Conservation (phyloP, 2,888 invertebrate genomes). For the Busseola fusca region DNA sequence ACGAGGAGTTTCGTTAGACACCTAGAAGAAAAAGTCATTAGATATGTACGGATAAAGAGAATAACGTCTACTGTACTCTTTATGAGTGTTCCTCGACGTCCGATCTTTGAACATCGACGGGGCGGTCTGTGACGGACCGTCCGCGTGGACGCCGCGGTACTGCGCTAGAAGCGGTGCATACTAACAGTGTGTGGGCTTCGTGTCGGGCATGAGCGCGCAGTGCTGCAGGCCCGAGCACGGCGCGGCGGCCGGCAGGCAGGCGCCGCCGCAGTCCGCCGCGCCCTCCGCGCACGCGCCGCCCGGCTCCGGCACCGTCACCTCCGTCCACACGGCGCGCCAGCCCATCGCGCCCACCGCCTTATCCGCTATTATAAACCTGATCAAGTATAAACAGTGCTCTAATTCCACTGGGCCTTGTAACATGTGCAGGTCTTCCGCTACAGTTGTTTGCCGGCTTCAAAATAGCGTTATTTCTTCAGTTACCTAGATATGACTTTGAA, state of each 20-base stretch:
- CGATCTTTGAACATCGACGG: conserved; percentile 16
- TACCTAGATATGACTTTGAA: neutral
- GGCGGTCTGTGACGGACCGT: neutral
- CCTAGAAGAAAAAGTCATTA: conserved; percentile 58
- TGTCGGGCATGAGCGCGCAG: conserved; percentile 93
- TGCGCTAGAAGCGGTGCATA: conserved; percentile 74
- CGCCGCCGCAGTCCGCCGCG: conserved; percentile 72
- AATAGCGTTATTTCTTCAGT: neutral
- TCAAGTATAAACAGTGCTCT: conserved; percentile 42
- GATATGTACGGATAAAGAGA: conserved; percentile 62
- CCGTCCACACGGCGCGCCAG: conserved; percentile 98
- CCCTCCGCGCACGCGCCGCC: conserved; percentile 72
- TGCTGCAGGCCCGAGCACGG: conserved; percentile 87
- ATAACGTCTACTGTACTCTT: conserved; percentile 41
- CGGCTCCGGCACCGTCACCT: conserved; percentile 91
- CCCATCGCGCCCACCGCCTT: conserved; percentile 98
- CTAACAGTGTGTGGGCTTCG: conserved; percentile 92
- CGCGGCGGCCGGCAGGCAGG: conserved; percentile 81
- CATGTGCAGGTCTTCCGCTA: neutral
- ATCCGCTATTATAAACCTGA: conserved; percentile 97
- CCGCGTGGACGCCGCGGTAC: conserved; percentile 14
- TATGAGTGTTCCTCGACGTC: conserved; percentile 24
- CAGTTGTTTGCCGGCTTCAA: neutral
- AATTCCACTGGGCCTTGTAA: neutral
- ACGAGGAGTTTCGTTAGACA: conserved; percentile 44